Evolutionary conservation across 1,140 invertebrate genomes (phyloP), one percentile per base, ranked within the genome.

Genomic region (Calliopsis andreniformis): DNA sequence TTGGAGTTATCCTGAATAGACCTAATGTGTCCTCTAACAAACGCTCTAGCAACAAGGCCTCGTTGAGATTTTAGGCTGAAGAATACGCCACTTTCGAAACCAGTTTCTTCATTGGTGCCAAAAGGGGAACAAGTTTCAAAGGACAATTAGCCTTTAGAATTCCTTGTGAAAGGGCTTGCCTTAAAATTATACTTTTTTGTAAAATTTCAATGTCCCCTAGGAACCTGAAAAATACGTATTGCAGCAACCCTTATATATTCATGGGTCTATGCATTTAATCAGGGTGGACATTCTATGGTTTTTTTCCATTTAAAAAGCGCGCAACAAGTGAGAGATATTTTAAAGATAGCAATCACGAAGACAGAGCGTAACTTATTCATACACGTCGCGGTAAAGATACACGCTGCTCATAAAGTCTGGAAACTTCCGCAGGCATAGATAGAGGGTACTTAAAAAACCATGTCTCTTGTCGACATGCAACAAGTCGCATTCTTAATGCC

Each of bases 1-100:
- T 12, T 20, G 42, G 12, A 10, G 14, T 43, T 20, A 39, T 6
- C 5, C 30, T 45, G 61, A 80, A 80, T 53, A 35, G 61, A 80
- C 43, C 43, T 59, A 56, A 45, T n/a, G 63, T 73, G 73, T 67
- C 49, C n/a, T 79, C 32, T 43, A 14, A 66, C 23, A 14, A 8
- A 5, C 25, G 47, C 35, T 42, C n/a, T n/a, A n/a, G 43, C 43
- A 51, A 71, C 51, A 14, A 58, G 43, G 47, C 28, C 20, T 59
- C 59, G 55, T 4, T 49, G 20, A 20, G 47, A 49, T 23, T 3
- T 49, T 7, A n/a, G 7, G 20, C n/a, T 7, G 1, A 7, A 18
- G 20, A 20, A 23, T 32, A 18, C 59, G 10, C 16, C n/a, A 2
- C 18, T 47, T 39, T 35, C 8, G 39, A 39, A 39, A 25, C 43